phyloP scores from a whole-genome alignment of 2,797 vertebrate species.

The Australoheros facetus region DNA sequence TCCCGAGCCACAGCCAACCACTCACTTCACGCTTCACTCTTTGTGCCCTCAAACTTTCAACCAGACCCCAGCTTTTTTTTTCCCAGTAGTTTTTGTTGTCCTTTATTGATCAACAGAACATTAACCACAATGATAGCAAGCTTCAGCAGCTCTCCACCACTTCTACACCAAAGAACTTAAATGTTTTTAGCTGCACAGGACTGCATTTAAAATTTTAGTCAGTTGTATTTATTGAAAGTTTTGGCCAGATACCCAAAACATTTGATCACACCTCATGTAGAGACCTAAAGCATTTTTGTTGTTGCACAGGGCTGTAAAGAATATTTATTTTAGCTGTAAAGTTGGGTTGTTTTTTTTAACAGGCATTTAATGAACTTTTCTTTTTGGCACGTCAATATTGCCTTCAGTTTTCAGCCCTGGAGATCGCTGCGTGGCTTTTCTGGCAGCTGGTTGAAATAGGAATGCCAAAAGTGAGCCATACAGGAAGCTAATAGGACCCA shows the following conservation, averaged over 20 bases:
- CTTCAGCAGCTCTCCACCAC: too few species aligned
- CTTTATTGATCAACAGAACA: background rate
- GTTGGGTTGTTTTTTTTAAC: too few species aligned
- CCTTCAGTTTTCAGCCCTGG: background rate
- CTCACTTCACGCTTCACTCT: background rate
- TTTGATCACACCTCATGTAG: too few species aligned
- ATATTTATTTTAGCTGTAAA: background rate
- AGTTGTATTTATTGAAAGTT: background rate
- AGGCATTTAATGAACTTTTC: background rate
- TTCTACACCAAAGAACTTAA: too few species aligned
- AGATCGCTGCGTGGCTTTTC: background rate
- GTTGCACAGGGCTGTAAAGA: background rate
- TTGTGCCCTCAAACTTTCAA: background rate
- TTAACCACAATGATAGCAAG: too few species aligned
- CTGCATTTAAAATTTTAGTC: background rate
- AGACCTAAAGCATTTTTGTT: background rate
- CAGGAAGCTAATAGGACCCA: background rate
- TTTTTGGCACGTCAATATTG: background rate
- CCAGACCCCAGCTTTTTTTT: accelerated
- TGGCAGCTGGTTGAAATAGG: background rate
- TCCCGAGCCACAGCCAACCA: too few species aligned
- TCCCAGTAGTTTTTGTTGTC: background rate
- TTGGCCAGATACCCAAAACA: background rate
- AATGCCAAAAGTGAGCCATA: background rate
- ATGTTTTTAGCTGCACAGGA: too few species aligned